Conservation (phyloP, 1,140 invertebrate genomes). For the Pantala flavescens region DNA sequence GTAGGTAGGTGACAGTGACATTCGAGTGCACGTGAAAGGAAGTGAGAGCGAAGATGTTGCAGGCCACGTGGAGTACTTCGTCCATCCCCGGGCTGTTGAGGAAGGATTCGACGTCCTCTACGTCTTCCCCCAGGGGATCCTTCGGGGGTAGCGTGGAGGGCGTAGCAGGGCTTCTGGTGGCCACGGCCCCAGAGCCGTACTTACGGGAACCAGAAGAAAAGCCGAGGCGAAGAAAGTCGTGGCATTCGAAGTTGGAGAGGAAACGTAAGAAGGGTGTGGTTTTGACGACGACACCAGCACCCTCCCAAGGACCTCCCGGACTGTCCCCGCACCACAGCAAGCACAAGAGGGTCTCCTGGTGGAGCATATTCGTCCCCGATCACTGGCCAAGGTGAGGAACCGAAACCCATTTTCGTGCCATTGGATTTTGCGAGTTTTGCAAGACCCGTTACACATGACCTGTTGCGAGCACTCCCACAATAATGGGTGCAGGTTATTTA, state of each 20-base stretch:
- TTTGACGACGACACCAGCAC: conserved; percentile 32
- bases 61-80: conserved; percentile 30
- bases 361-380: conserved; percentile 72
- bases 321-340: conserved; percentile 42
- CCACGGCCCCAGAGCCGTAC: neutral
- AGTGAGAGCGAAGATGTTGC: neutral
- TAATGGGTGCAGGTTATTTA: too few species aligned
- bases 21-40: too few species aligned
- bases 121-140: neutral
- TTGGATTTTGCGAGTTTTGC: too few species aligned
- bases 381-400: conserved; percentile 49
- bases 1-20: too few species aligned
- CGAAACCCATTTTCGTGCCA: neutral
- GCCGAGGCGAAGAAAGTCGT: conserved; percentile 51
- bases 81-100: conserved; percentile 32
- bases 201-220: conserved; percentile 29
- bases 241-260: conserved; percentile 57
- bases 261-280: conserved; percentile 50
- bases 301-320: conserved; percentile 19
- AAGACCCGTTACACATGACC: too few species aligned
- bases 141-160: neutral
- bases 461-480: too few species aligned
- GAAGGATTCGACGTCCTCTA: neutral
- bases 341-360: conserved; percentile 71
- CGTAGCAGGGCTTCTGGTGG: neutral